Percentiles rank a stretch among this genome's conserved stretches.
Conservation (phyloP, 2,888 invertebrate genomes). For the Schizaphis graminum region DNA sequence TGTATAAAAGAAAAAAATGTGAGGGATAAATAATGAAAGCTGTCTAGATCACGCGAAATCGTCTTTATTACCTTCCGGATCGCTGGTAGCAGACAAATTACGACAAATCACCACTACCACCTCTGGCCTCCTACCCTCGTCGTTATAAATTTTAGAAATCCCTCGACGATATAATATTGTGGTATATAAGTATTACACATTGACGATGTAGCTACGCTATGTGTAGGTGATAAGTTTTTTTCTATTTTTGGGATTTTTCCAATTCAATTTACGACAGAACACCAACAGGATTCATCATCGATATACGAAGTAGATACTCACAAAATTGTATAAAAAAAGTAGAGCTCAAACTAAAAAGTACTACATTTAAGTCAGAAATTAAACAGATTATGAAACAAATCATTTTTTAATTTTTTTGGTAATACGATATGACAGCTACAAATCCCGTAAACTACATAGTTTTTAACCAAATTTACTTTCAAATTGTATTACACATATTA, state of each 20-base stretch:
- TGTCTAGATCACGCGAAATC: conserved; percentile 54
- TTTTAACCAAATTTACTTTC: too few relatives aligned
- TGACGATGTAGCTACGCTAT: background rate
- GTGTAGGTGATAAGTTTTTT: background rate
- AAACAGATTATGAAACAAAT: background rate
- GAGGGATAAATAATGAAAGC: conserved; percentile 47
- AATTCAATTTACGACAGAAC: background rate
- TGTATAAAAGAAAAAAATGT: background rate
- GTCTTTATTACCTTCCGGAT: conserved; percentile 63
- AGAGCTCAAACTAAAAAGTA: background rate
- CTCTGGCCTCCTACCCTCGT: too few relatives aligned
- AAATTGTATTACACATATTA: too few relatives aligned
- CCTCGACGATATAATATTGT: background rate
- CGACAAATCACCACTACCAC: conserved; percentile 36
- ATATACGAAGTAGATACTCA: background rate
- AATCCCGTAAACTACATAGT: background rate
- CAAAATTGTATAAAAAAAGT: background rate
- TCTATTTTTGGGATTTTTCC: background rate
- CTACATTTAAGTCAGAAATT: background rate
- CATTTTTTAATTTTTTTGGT: too few relatives aligned
- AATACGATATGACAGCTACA: background rate
- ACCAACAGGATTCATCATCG: background rate
- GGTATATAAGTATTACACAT: background rate
- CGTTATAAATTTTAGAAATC: conserved; percentile 32
- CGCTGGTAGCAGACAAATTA: conserved; percentile 45